phyloP scores from a whole-genome alignment of 2,797 vertebrate genomes.

The Podarcis siculus region DNA sequence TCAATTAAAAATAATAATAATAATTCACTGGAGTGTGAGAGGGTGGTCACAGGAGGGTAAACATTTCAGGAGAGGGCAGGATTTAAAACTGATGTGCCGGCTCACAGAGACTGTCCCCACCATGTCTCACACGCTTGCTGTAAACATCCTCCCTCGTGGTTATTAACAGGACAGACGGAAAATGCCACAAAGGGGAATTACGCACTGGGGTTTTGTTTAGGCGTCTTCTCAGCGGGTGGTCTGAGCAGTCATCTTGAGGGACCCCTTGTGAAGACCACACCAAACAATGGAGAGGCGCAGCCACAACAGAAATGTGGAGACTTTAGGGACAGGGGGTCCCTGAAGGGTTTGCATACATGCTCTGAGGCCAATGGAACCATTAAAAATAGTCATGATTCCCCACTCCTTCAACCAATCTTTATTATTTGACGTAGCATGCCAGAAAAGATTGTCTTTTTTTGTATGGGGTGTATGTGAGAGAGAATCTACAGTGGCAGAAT shows the following conservation, averaged over 20 bases:
- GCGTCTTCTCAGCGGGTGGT: conserved; percentile 65
- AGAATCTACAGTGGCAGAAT: too few relatives aligned
- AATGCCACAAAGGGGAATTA: conserved; percentile 56
- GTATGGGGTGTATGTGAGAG: too few relatives aligned
- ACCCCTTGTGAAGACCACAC: background rate
- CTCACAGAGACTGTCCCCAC: background rate
- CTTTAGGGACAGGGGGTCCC: background rate
- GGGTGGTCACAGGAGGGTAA: background rate
- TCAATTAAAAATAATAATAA: too few relatives aligned
- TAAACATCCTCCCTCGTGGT: conserved; percentile 56
- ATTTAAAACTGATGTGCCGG: background rate
- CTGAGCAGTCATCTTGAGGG: background rate
- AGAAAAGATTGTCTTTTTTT: too few relatives aligned
- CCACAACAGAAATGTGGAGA: background rate
- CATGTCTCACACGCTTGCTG: conserved; percentile 41
- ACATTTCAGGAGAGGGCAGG: background rate
- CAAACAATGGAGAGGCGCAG: background rate
- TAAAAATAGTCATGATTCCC: background rate
- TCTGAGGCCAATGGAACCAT: background rate
- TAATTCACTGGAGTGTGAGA: background rate
- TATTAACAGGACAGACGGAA: conserved; percentile 61
- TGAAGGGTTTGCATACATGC: background rate
- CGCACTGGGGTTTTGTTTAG: conserved; percentile 58
- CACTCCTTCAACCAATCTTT: background rate
- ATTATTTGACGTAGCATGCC: too few relatives aligned